These are phyloP conservation scores for Lanius ludovicianus DNA, from an alignment of 2,113 vertebrate species.

Conservation along the genomic window DNA sequence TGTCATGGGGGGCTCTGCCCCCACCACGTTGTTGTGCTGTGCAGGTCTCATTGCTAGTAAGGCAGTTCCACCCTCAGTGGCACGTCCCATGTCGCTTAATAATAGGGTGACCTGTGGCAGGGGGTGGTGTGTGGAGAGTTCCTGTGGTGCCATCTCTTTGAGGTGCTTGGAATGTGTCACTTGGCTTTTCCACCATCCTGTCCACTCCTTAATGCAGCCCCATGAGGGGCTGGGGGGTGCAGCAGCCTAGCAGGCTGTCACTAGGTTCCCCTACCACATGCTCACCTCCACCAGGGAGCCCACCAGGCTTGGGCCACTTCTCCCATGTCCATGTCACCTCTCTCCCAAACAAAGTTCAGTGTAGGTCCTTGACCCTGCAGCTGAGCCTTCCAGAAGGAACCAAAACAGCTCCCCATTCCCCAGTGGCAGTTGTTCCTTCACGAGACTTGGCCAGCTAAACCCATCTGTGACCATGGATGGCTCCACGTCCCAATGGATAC, in stretches of 20 bases:
- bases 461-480: conserved; percentile 22
- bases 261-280: accelerated
- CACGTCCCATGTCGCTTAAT: accelerated
- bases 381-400: not conserved
- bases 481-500: not conserved
- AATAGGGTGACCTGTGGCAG: not conserved
- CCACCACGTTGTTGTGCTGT: accelerated
- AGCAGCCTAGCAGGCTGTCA: not conserved
- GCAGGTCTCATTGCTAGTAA: not conserved
- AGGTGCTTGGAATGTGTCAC: not conserved
- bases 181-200: not conserved
- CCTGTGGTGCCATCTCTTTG: not conserved
- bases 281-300: not conserved
- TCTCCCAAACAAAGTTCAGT: not conserved
- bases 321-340: not conserved
- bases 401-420: not conserved
- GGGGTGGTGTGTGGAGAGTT: not conserved
- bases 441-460: not conserved
- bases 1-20: not conserved
- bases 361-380: not conserved
- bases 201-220: not conserved
- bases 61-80: not conserved
- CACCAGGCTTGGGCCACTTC: not conserved
- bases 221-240: not conserved
- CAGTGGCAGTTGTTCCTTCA: not conserved